A percentile compares a stretch with the other conserved stretches of the same genome.
These are phyloP conservation scores for Alligator sinensis DNA, from an alignment of 2,113 vertebrate species.

Conservation along the genomic window DNA sequence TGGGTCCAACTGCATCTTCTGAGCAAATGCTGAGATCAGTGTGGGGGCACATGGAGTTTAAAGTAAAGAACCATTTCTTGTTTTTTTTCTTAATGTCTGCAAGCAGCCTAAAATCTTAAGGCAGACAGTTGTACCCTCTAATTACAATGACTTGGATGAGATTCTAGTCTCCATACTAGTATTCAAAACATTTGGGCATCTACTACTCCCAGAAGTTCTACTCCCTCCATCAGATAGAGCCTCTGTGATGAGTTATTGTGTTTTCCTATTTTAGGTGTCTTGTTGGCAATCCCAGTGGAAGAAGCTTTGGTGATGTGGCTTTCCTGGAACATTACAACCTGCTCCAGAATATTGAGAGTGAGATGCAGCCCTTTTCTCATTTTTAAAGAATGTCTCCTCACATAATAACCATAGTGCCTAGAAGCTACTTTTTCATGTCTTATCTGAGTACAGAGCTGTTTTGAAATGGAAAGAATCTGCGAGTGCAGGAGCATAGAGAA, in stretches of 20 bases:
- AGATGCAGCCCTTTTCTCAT: constrained; percentile 48
- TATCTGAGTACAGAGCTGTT: background rate
- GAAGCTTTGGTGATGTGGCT: constrained; percentile 90
- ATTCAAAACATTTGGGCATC: background rate
- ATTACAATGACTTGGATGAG: background rate
- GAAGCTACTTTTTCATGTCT: background rate
- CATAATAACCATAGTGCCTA: accelerated
- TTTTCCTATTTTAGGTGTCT: constrained; percentile 81
- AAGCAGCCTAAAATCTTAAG: no score
- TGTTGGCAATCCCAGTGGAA: constrained; percentile 87
- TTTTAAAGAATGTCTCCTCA: constrained; percentile 5
- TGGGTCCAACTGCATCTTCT: no score
- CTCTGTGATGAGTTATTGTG: background rate
- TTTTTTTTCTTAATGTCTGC: no score
- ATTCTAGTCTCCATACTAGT: background rate
- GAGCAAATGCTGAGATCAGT: no score
- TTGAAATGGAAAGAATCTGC: background rate
- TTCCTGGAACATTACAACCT: constrained; percentile 90
- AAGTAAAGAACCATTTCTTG: no score
- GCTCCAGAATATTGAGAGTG: constrained; percentile 86
- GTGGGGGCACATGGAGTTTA: no score
- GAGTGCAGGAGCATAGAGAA: background rate
- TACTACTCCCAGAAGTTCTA: background rate
- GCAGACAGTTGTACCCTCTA: no score
- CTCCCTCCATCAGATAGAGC: background rate